Conservation (phyloP, 2,797 vertebrate genomes). For the Sebastes hopkinsi region DNA sequence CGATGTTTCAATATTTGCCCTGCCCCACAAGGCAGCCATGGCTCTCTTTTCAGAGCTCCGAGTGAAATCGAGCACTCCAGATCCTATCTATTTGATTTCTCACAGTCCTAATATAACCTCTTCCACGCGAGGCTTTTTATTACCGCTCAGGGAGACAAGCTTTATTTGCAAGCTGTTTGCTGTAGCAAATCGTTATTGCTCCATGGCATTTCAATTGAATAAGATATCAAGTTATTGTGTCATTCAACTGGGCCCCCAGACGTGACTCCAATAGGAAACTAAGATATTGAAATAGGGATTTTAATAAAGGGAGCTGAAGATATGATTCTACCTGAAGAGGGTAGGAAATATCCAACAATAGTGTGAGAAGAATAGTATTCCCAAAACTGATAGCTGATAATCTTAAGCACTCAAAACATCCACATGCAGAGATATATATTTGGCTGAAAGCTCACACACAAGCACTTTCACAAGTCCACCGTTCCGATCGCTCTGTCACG, state of each 20-base stretch:
- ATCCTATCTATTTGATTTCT: constrained; percentile 79
- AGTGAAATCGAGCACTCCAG: constrained; percentile 65
- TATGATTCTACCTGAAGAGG: constrained; percentile 55
- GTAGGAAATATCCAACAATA: constrained; percentile 47
- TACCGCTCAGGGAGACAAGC: constrained; percentile 72
- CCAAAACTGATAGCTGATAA: constrained; percentile 49
- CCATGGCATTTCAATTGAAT: constrained; percentile 79
- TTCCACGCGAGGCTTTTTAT: constrained; percentile 72
- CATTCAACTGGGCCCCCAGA: constrained; percentile 55
- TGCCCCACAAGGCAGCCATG: constrained; percentile 15
- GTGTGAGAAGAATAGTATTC: constrained; percentile 37
- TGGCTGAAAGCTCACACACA: constrained; percentile 2
- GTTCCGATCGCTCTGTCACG: neutral
- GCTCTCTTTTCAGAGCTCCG: constrained; percentile 36
- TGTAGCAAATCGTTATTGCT: constrained; percentile 80
- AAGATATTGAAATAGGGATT: constrained; percentile 67
- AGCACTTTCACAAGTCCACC: neutral
- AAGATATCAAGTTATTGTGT: constrained; percentile 79
- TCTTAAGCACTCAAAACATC: constrained; percentile 44
- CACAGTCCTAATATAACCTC: constrained; percentile 72
- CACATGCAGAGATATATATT: constrained; percentile 6
- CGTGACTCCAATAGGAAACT: constrained; percentile 71
- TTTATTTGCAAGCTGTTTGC: constrained; percentile 83
- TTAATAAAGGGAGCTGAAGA: constrained; percentile 74
- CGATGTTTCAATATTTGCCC: constrained; percentile 43